Conservation (phyloP, 2,113 vertebrate genomes). For the Limanda limanda region DNA sequence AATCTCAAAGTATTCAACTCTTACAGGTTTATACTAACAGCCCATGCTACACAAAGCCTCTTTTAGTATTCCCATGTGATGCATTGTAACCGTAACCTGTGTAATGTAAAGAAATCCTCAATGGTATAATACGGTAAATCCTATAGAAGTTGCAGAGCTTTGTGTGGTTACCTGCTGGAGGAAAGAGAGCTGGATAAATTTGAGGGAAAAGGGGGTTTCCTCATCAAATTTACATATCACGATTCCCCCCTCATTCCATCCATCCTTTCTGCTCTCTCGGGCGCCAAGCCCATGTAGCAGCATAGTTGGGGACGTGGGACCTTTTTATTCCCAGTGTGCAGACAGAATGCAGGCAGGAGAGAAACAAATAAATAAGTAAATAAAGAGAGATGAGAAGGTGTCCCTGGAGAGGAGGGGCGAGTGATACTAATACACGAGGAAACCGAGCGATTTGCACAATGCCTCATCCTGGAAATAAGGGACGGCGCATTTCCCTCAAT, state of each 20-base stretch:
- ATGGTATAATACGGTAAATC: conserved; percentile 61
- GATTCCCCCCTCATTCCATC: conserved; percentile 51
- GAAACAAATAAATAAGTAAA: conserved; percentile 72
- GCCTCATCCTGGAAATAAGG: conserved; percentile 58
- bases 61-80: conserved; percentile 65
- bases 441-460: conserved; percentile 60
- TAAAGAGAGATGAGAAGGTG: conserved; percentile 62
- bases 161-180: conserved; percentile 55
- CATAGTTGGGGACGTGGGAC: conserved; percentile 31
- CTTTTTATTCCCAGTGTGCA: conserved; percentile 66
- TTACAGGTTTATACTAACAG: conserved; percentile 54
- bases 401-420: conserved; percentile 48
- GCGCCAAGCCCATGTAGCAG: conserved; percentile 19
- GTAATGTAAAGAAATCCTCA: conserved; percentile 66
- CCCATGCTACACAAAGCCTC: conserved; percentile 54
- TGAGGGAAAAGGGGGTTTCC: conserved; percentile 46
- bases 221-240: conserved; percentile 78
- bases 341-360: conserved; percentile 48
- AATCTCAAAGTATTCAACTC: conserved; percentile 62
- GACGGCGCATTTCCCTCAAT: conserved; percentile 18
- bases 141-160: conserved; percentile 41
- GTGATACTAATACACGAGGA: conserved; percentile 55
- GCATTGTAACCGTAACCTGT: conserved; percentile 49
- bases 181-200: conserved; percentile 59
- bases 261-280: conserved; percentile 33